Evolutionary conservation across 2,113 vertebrate species (phyloP).

Genomic region (Cervus canadensis): DNA sequence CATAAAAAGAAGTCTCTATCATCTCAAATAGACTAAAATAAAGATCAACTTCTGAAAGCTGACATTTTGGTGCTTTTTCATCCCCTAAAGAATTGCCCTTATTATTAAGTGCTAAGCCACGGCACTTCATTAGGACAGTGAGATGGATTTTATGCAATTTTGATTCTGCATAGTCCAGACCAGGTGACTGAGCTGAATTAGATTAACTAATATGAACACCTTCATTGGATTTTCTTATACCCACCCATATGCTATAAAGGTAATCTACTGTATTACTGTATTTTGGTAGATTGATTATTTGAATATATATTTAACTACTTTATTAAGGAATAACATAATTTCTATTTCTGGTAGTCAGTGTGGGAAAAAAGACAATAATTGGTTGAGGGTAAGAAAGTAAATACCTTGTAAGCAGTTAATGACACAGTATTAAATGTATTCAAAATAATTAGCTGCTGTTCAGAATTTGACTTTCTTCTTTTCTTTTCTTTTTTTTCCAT

Average conservation of each 20-base stretch:
- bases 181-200: background rate
- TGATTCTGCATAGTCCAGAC: background rate
- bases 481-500: background rate
- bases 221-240: background rate
- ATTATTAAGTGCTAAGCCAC: background rate
- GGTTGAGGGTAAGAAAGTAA: background rate
- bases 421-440: background rate
- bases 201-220: background rate
- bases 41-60: background rate
- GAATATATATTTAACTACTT: background rate
- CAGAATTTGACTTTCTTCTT: background rate
- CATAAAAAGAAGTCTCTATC: background rate
- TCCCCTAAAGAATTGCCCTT: background rate
- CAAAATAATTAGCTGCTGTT: background rate
- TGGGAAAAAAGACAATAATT: background rate
- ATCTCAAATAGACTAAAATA: background rate
- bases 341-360: background rate
- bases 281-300: background rate
- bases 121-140: background rate
- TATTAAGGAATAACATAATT: background rate
- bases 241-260: background rate
- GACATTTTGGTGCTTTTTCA: conserved; percentile 1
- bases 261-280: background rate
- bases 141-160: background rate
- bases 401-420: background rate